Conservation (phyloP, 2,888 invertebrate species). For the Acanthosepion lycidas region DNA sequence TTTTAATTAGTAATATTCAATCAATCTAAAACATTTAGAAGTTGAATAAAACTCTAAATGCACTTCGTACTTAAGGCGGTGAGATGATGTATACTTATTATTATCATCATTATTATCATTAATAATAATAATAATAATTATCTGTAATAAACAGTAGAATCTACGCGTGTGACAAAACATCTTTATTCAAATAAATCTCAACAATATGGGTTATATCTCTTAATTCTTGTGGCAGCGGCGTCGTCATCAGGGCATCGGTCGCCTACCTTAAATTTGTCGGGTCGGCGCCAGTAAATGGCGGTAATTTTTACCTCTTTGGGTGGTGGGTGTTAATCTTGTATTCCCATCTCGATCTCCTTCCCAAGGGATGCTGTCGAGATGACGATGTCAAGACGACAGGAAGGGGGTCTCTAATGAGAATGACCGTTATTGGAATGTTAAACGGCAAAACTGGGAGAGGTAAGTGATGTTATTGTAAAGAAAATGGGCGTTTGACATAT, state of each 20-base stretch:
- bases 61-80: too few species aligned
- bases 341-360: neutral
- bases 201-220: neutral
- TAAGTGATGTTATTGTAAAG: neutral
- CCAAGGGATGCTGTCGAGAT: slow-evolving; percentile 11
- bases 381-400: neutral
- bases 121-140: too few species aligned
- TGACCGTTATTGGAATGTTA: neutral
- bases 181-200: neutral
- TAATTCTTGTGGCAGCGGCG: neutral
- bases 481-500: neutral
- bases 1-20: too few species aligned
- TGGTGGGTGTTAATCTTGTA: neutral
- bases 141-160: too few species aligned
- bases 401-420: neutral
- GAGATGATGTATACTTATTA: too few species aligned
- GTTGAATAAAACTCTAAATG: too few species aligned
- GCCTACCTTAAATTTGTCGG: neutral
- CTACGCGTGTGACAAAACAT: neutral
- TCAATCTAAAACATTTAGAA: too few species aligned
- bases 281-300: neutral
- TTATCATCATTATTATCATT: too few species aligned
- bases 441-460: neutral
- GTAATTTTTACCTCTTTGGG: neutral
- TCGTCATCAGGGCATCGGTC: neutral